Conservation (phyloP, 2,888 invertebrate species). For the Griposia aprilina region DNA sequence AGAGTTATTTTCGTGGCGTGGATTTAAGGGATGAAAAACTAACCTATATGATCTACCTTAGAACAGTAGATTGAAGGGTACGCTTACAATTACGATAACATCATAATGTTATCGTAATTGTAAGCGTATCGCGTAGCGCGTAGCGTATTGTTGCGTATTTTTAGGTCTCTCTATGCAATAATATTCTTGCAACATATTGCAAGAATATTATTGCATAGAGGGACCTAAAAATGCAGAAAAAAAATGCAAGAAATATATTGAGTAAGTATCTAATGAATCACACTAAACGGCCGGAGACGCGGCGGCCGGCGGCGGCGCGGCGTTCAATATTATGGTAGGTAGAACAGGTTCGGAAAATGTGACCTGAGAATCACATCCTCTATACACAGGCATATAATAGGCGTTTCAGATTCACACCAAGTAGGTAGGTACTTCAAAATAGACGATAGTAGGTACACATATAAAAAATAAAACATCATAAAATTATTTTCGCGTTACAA, state of each 20-base stretch:
- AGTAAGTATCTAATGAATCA: background rate
- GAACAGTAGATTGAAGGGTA: background rate
- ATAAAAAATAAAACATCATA: conserved; percentile 34
- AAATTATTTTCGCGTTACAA: conserved; percentile 44
- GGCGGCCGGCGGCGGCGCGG: too few species aligned
- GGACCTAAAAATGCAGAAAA: background rate
- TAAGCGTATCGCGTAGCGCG: too few species aligned
- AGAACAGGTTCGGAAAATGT: too few species aligned
- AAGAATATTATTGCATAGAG: background rate
- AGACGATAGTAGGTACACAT: background rate
- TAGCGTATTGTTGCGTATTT: too few species aligned
- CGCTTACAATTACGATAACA: too few species aligned
- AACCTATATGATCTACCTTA: too few species aligned
- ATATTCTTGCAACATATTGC: too few species aligned
- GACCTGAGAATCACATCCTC: background rate
- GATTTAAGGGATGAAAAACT: background rate
- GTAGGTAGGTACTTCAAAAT: background rate
- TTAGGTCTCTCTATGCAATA: too few species aligned
- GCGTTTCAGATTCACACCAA: background rate
- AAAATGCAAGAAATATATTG: background rate
- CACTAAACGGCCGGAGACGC: background rate
- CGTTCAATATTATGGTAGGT: background rate
- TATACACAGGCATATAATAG: background rate
- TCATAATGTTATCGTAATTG: too few species aligned
- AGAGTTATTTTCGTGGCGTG: background rate